Evolutionary conservation across 1,140 invertebrate genomes (phyloP), one percentile per base, ranked within the genome.

Genomic region (Brachystomella parvula): DNA sequence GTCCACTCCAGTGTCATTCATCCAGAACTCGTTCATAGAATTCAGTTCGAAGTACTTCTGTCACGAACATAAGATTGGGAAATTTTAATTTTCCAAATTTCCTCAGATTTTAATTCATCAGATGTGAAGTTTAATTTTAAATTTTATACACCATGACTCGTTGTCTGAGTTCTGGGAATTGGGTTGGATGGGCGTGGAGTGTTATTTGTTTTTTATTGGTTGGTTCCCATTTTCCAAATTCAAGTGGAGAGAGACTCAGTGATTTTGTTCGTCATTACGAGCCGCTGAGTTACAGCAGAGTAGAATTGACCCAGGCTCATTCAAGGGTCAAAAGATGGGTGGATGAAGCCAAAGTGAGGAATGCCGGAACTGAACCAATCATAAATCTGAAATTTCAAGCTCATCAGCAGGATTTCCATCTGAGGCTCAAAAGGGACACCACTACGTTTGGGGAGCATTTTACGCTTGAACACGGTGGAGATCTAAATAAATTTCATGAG

Each of bases 201-300:
- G n/a, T n/a, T 44, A 44, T 44, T 44, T n/a, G n/a, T n/a, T n/a
- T n/a, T n/a, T n/a, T n/a, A n/a, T n/a, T n/a, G n/a, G n/a, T n/a
- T n/a, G n/a, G n/a, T n/a, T n/a, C n/a, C n/a, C n/a, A n/a, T n/a
- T n/a, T n/a, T n/a, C n/a, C n/a, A n/a, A n/a, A n/a, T n/a, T n/a
- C n/a, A n/a, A n/a, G n/a, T n/a, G n/a, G n/a, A n/a, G 15, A 19
- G 49, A 15, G 49, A 53, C 49, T 53, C 49, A 24, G 24, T 53
- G 49, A 53, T 24, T 53, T 53, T 26, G 91, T 98, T 75, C 84
- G 85, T 63, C 88, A 96, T 79, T 98, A 90, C 80, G 94, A 97
- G 78, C 83, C 87, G 68, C 81, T 98, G 70, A 84, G 84, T 61
- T 98, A 98, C 81, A 86, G 92, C 76, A 80, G 83, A 32, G 76